Evolutionary conservation across 2,113 vertebrate species (phyloP).

Genomic region (Zosterops lateralis): DNA sequence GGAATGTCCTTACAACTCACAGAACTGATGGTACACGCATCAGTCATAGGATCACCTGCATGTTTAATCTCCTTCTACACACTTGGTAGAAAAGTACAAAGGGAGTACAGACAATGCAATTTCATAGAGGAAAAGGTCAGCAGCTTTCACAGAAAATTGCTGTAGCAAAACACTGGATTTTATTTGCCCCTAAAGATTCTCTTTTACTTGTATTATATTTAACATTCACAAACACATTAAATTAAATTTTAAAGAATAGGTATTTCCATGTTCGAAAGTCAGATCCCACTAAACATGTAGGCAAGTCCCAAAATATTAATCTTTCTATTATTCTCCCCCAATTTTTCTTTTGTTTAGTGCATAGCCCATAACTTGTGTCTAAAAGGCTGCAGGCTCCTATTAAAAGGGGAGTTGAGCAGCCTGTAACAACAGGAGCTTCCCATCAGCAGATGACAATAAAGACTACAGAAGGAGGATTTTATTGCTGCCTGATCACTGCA

Average conservation of each 20-base stretch:
- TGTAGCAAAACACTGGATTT: neutral
- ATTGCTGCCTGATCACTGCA: neutral
- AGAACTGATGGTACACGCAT: neutral
- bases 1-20: neutral
- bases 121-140: neutral
- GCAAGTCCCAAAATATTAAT: neutral
- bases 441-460: neutral
- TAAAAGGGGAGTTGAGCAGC: neutral
- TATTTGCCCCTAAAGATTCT: neutral
- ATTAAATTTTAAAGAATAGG: rapidly evolving
- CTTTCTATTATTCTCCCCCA: neutral
- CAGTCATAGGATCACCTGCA: neutral
- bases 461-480: neutral
- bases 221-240: neutral
- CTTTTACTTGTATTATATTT: neutral
- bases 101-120: neutral
- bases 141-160: neutral
- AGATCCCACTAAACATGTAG: neutral
- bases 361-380: neutral
- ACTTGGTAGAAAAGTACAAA: neutral
- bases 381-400: neutral
- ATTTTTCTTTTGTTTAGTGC: neutral
- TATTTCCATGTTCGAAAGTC: neutral
- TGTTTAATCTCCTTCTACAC: neutral
- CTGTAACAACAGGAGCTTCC: neutral